Conservation (phyloP, 2,888 invertebrate genomes). For the Drosophila paramelanica region DNA sequence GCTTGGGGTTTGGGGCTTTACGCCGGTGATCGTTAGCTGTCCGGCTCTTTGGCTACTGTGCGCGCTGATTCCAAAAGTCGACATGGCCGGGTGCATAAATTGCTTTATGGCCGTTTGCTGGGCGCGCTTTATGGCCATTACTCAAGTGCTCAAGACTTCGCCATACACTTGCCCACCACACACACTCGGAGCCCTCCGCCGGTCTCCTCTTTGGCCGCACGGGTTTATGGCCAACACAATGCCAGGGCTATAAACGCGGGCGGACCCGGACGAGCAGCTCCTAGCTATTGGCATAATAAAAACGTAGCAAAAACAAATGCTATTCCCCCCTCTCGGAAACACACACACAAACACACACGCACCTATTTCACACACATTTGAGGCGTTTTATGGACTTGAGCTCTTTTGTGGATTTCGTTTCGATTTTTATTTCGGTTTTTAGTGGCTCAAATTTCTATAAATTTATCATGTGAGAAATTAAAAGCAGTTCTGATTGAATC, state of each 20-base stretch:
- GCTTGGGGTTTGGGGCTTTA: conserved; percentile 31
- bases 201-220: conserved; percentile 25
- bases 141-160: conserved; percentile 76
- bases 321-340: neutral
- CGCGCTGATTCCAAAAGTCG: conserved; percentile 77
- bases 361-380: conserved; percentile 8
- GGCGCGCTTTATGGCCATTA: conserved; percentile 78
- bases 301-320: conserved; percentile 67
- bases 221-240: conserved; percentile 66
- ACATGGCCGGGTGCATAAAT: conserved; percentile 71
- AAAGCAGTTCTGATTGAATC: conserved; percentile 77
- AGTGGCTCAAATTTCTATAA: conserved; percentile 72
- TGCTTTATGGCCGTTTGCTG: conserved; percentile 75
- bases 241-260: conserved; percentile 73
- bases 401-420: conserved; percentile 62
- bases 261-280: conserved; percentile 45
- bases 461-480: conserved; percentile 76
- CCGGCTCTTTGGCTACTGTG: conserved; percentile 65
- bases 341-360: neutral
- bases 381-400: conserved; percentile 58
- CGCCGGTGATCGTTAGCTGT: conserved; percentile 17
- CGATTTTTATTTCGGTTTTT: conserved; percentile 57
- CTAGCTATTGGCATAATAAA: conserved; percentile 77
- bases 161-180: conserved; percentile 11
- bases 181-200: conserved; percentile 24